These are phyloP conservation scores for Drosophila seguyi DNA, from an alignment of 1,140 invertebrate species.

Conservation along the genomic window DNA sequence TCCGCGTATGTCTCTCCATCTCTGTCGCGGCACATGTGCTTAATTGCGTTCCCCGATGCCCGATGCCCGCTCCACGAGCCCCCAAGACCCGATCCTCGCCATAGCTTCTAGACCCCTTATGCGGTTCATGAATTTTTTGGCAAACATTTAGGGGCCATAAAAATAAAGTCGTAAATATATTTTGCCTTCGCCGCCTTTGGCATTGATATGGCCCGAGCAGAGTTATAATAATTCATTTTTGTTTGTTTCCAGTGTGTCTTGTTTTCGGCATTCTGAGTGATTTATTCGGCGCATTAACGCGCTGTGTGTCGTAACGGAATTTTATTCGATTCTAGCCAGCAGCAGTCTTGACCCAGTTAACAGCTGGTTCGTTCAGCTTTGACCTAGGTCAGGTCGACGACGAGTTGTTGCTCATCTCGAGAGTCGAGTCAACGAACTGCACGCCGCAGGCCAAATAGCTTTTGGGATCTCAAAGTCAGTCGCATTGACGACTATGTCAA, in stretches of 20 bases:
- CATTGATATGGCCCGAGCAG: conserved; percentile 41
- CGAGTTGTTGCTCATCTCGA: conserved; percentile 28
- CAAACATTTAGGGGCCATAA: conserved; percentile 64
- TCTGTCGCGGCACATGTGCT: conserved; percentile 34
- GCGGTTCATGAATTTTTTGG: conserved; percentile 49
- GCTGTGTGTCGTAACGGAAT: conserved; percentile 38
- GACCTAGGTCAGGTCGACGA: conserved; percentile 69
- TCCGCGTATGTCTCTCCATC: conserved; percentile 8
- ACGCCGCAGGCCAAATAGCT: conserved; percentile 29
- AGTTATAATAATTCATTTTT: conserved; percentile 37
- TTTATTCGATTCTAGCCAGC: conserved; percentile 32
- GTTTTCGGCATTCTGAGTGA: conserved; percentile 43
- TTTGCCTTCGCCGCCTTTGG: conserved; percentile 45
- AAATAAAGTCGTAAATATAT: conserved; percentile 47
- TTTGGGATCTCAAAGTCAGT: conserved; percentile 46
- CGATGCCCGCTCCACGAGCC: no score
- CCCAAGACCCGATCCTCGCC: conserved; percentile 1
- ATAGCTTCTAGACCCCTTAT: conserved; percentile 26
- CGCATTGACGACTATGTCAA: conserved; percentile 27
- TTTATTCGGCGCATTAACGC: conserved; percentile 32
- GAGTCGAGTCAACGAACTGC: conserved; percentile 67
- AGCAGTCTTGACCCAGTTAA: conserved; percentile 56
- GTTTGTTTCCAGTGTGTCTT: conserved; percentile 23
- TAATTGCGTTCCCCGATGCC: conserved; percentile 32
- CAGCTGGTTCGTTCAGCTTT: conserved; percentile 51